Conservation (phyloP, 2,888 invertebrate species). For the Xylocampa areola region DNA sequence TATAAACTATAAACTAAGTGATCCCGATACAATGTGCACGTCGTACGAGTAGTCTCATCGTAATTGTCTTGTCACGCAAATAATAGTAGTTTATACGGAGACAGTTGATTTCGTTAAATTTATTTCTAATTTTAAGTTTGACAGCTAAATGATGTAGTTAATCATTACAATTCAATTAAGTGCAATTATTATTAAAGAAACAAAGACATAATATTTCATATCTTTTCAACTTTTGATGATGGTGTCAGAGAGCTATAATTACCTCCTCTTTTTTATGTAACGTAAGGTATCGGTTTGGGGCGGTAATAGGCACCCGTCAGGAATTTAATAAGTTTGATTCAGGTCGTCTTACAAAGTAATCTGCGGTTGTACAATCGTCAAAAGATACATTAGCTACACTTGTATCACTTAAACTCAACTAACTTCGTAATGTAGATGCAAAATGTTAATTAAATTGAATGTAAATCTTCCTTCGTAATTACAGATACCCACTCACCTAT, state of each 20-base stretch:
- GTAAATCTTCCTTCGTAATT: conserved; percentile 15
- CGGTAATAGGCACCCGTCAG: too few relatives aligned
- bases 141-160: too few relatives aligned
- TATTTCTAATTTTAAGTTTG: too few relatives aligned
- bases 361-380: not conserved
- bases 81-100: not conserved
- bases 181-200: not conserved
- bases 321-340: not conserved
- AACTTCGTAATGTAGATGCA: conserved; percentile 9
- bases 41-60: not conserved
- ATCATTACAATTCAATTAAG: not conserved
- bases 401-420: conserved; percentile 10
- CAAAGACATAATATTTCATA: too few relatives aligned
- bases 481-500: conserved; percentile 72
- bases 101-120: not conserved
- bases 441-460: conserved; percentile 10
- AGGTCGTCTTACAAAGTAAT: not conserved
- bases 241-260: not conserved
- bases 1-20: conserved; percentile 50
- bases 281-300: too few relatives aligned
- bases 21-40: conserved; percentile 11
- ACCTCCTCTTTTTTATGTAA: not conserved
- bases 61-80: conserved; percentile 2
- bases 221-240: not conserved
- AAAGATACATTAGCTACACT: not conserved